Conservation (phyloP, 2,888 invertebrate species). For the Perizoma affinitatum region DNA sequence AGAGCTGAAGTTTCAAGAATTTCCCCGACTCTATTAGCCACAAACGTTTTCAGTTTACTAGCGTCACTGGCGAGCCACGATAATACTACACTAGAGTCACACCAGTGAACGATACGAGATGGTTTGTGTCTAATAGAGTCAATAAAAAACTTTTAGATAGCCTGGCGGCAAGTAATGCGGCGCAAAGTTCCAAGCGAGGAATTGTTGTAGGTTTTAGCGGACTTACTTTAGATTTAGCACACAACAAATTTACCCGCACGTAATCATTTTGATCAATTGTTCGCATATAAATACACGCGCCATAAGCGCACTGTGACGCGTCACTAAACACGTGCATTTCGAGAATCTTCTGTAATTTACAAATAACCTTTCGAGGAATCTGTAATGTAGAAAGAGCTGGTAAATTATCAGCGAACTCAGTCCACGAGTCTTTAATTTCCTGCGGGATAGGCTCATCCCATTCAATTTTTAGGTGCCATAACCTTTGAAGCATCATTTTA, state of each 20-base stretch:
- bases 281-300: not conserved
- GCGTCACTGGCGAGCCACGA: conserved; percentile 4
- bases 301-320: no score
- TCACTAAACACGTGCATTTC: no score
- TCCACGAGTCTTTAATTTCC: not conserved
- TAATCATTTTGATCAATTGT: not conserved
- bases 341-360: not conserved
- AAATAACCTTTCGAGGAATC: not conserved
- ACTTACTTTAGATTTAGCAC: conserved; percentile 6
- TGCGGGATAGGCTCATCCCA: not conserved
- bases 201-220: conserved; percentile 4
- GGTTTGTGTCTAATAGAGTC: not conserved
- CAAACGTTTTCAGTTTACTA: conserved; percentile 7
- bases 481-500: conserved; percentile 24
- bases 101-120: conserved; percentile 1
- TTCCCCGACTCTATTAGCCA: conserved; percentile 11
- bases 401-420: not conserved
- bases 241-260: not conserved
- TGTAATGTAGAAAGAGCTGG: not conserved
- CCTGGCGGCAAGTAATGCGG: not conserved
- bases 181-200: conserved; percentile 2
- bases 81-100: conserved; percentile 8
- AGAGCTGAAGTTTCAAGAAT: conserved; percentile 4
- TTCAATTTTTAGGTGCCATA: not conserved
- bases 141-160: not conserved